phyloP scores from a whole-genome alignment of 2,113 vertebrate species.

The Procapra przewalskii region DNA sequence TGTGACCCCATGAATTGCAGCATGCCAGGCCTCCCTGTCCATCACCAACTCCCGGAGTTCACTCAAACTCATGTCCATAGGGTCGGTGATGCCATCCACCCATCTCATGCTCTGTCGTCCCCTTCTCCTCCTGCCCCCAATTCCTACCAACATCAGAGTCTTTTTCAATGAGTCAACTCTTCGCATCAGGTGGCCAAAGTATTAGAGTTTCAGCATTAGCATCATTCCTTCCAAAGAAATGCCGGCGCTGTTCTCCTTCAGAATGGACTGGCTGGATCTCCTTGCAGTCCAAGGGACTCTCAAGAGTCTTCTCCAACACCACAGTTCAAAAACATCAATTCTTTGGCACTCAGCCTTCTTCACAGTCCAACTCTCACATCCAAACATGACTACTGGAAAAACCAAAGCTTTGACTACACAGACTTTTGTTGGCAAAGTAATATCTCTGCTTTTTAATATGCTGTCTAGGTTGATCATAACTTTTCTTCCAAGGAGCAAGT shows the following conservation, averaged over 20 bases:
- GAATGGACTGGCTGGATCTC: not conserved
- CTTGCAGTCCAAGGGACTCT: not conserved
- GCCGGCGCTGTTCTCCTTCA: not conserved
- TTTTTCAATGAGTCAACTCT: not conserved
- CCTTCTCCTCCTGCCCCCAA: not conserved
- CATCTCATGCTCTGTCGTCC: not conserved
- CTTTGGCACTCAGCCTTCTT: not conserved
- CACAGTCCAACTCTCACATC: too few species aligned
- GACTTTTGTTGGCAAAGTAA: too few species aligned
- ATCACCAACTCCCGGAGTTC: not conserved
- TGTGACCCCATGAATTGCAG: not conserved
- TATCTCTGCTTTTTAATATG: too few species aligned
- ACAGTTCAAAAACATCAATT: not conserved
- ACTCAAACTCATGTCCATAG: rapidly evolving
- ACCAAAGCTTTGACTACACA: too few species aligned
- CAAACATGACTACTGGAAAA: too few species aligned
- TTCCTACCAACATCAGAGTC: not conserved
- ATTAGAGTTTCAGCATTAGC: not conserved
- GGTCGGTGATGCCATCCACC: not conserved
- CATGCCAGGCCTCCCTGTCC: not conserved
- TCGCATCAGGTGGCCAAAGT: not conserved
- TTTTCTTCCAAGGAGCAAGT: too few species aligned
- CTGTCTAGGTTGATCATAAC: too few species aligned
- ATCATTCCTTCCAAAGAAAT: not conserved
- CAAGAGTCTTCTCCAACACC: not conserved